Conservation (phyloP, 1,140 invertebrate genomes). For the Wiebesia pumilae region DNA sequence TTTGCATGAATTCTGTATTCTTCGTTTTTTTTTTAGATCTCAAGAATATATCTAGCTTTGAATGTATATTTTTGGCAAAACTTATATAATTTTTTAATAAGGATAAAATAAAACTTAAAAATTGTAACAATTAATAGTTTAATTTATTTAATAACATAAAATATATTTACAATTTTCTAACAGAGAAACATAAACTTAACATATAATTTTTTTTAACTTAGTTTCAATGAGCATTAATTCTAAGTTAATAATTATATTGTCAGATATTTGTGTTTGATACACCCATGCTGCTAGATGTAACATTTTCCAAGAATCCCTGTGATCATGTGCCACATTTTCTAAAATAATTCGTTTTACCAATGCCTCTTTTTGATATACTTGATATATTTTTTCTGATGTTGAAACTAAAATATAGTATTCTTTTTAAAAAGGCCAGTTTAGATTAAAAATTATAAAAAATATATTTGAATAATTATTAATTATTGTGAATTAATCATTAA, state of each 20-base stretch:
- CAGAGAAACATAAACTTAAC: neutral
- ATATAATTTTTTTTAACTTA: conserved; percentile 57
- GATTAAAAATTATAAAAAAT: neutral
- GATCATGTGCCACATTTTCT: conserved; percentile 65
- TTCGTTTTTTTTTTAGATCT: conserved; percentile 31
- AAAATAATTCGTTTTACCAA: conserved; percentile 60
- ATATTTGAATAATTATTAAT: too few species aligned
- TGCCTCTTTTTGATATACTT: conserved; percentile 59
- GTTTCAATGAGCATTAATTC: conserved; percentile 65
- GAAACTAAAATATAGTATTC: conserved; percentile 55
- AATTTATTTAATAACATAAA: conserved; percentile 30
- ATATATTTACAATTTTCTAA: neutral
- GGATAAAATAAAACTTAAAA: conserved; percentile 47
- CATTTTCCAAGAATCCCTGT: conserved; percentile 61
- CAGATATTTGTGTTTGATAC: conserved; percentile 60
- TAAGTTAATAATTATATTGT: conserved; percentile 56
- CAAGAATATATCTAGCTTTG: conserved; percentile 38
- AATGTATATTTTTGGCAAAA: conserved; percentile 48
- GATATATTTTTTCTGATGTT: conserved; percentile 57
- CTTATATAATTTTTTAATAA: conserved; percentile 33
- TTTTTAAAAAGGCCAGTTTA: neutral
- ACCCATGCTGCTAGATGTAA: conserved; percentile 65
- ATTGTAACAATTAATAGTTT: conserved; percentile 18
- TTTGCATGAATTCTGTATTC: neutral
- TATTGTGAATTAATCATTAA: neutral